Evolutionary conservation across 2,113 vertebrate genomes (phyloP).

Genomic region (Petromus typicus): DNA sequence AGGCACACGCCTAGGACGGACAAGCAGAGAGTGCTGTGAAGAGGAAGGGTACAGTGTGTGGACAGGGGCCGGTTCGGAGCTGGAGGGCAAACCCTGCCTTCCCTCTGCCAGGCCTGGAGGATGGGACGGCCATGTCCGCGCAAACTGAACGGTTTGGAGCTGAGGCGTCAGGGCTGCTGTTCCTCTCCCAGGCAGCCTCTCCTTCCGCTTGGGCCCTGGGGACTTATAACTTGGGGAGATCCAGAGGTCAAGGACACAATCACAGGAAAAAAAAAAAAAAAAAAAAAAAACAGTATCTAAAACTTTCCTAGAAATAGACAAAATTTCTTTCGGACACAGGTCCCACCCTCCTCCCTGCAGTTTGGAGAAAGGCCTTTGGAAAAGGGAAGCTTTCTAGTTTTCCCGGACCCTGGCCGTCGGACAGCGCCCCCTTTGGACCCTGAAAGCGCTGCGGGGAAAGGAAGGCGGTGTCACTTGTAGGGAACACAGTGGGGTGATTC

Average conservation of each 20-base stretch:
- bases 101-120: neutral
- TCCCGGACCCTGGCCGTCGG: neutral
- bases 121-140: neutral
- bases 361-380: neutral
- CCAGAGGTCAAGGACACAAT: neutral
- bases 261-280: neutral
- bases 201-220: neutral
- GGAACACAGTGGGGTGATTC: neutral
- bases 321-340: neutral
- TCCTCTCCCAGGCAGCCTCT: neutral
- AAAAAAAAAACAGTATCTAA: neutral
- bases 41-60: neutral
- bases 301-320: conserved; percentile 21
- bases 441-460: neutral
- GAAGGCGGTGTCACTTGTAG: conserved; percentile 7
- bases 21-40: neutral
- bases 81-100: neutral
- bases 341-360: neutral
- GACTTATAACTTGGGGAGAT: neutral
- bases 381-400: neutral
- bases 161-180: neutral
- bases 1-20: neutral
- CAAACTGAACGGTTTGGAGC: neutral
- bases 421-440: conserved; percentile 58
- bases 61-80: neutral